These are phyloP conservation scores for Beroe forskalii DNA, from an alignment of 37 sponge, comb jelly and placozoan species.

Conservation along the genomic window DNA sequence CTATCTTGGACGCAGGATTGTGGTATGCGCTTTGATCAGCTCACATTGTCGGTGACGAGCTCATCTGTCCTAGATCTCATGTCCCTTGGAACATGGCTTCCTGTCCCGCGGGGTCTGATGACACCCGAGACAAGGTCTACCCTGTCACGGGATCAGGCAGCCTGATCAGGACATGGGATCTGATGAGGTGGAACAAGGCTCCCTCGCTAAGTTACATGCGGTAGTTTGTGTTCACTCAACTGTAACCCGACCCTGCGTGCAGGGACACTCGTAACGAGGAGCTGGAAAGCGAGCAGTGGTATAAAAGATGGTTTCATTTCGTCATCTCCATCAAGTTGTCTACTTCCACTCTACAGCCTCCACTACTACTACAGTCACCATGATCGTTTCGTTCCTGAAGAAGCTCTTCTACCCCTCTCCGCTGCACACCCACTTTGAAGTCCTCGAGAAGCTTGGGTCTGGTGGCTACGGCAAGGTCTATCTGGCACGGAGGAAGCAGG, in stretches of 20 bases:
- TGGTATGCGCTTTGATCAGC: too few relatives aligned
- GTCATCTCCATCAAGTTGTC: not conserved
- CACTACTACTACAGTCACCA: too few relatives aligned
- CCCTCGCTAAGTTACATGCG: not conserved
- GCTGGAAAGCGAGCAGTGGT: too few relatives aligned
- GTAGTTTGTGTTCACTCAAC: not conserved
- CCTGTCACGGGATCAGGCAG: not conserved
- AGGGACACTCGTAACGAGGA: too few relatives aligned
- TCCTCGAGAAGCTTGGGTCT: constrained; percentile 41
- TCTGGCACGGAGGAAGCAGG: constrained; percentile 53
- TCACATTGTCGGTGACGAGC: too few relatives aligned
- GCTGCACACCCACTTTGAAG: constrained; percentile 54
- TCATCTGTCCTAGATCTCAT: too few relatives aligned
- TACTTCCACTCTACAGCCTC: too few relatives aligned
- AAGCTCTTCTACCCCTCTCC: constrained; percentile 41
- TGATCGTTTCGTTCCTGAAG: not conserved
- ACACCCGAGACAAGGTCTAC: not conserved
- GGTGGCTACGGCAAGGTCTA: constrained; percentile 59
- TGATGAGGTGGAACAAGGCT: constrained; percentile 21
- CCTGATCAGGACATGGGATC: constrained; percentile 36
- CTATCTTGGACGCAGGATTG: too few relatives aligned
- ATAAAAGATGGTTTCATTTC: not conserved
- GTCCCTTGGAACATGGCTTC: too few relatives aligned
- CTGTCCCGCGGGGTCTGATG: not conserved
- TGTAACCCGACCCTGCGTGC: not conserved